Evolutionary conservation across 2,797 vertebrate species (phyloP).

Genomic region (Alexandromys oeconomus): DNA sequence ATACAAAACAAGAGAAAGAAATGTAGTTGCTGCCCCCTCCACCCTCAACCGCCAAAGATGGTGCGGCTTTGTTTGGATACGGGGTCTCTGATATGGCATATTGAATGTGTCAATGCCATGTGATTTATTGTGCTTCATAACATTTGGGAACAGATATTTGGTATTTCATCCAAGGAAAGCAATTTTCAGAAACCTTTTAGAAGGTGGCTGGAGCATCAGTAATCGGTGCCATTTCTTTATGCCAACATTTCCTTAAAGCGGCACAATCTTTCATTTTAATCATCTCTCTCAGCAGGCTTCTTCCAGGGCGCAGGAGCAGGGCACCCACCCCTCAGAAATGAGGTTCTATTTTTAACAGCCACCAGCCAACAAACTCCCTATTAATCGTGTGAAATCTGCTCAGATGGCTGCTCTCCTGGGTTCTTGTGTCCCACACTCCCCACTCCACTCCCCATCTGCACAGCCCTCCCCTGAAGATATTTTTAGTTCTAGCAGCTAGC

Average conservation of each 20-base stretch:
- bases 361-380: constrained; percentile 75
- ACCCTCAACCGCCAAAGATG: background rate
- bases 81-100: constrained; percentile 81
- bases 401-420: constrained; percentile 80
- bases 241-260: constrained; percentile 83
- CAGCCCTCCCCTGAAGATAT: constrained; percentile 71
- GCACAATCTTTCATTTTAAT: constrained; percentile 83
- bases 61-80: constrained; percentile 78
- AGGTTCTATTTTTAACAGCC: constrained; percentile 83
- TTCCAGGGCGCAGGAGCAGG: constrained; percentile 63
- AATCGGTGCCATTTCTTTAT: constrained; percentile 84
- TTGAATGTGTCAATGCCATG: constrained; percentile 83
- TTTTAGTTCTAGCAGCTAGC: constrained; percentile 78
- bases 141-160: constrained; percentile 85
- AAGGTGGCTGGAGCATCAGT: constrained; percentile 81
- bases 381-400: constrained; percentile 81
- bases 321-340: constrained; percentile 75
- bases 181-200: constrained; percentile 85
- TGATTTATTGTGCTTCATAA: constrained; percentile 85
- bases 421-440: constrained; percentile 31
- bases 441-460: constrained; percentile 77
- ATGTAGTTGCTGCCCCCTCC: constrained; percentile 17
- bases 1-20: constrained; percentile 74
- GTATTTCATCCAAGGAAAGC: constrained; percentile 85
- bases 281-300: constrained; percentile 78